A percentile compares a stretch with the other conserved stretches of the same genome.
phyloP scores from a whole-genome alignment of 1,140 invertebrate genomes.

The Aphaenogaster ashmeadi region DNA sequence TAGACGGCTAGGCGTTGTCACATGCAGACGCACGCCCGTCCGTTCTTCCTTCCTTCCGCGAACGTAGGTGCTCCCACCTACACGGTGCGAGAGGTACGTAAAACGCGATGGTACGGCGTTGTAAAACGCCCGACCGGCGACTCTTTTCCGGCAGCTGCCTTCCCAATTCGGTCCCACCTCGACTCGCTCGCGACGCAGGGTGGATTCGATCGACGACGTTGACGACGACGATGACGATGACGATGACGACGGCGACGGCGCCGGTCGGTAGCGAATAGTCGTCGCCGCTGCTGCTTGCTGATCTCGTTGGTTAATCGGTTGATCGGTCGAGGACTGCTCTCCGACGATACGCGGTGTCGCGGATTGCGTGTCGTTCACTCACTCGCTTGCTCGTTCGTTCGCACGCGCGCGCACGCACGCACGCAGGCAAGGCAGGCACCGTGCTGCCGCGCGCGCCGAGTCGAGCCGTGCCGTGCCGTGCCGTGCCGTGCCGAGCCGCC shows the following conservation, averaged over 20 bases:
- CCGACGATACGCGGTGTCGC: neutral
- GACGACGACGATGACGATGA: neutral
- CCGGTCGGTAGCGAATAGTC: neutral
- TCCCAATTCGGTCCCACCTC: neutral
- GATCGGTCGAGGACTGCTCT: slow-evolving; percentile 6
- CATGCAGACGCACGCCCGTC: slow-evolving; percentile 72
- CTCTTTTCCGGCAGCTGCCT: neutral
- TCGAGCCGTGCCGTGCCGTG: slow-evolving; percentile 54
- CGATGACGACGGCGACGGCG: slow-evolving; percentile 17
- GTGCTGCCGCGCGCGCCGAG: slow-evolving; percentile 50
- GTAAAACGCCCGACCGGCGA: slow-evolving; percentile 24
- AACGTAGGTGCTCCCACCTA: slow-evolving; percentile 71
- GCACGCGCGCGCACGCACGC: slow-evolving; percentile 36
- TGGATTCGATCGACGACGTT: slow-evolving; percentile 46
- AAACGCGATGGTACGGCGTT: neutral
- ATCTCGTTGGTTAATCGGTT: slow-evolving; percentile 34
- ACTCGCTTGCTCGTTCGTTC: neutral
- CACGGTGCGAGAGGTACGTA: slow-evolving; percentile 29
- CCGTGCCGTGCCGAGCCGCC: slow-evolving; percentile 40
- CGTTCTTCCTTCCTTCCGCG: slow-evolving; percentile 27
- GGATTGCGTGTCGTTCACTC: neutral
- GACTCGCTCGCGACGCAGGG: neutral
- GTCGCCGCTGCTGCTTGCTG: slow-evolving; percentile 26
- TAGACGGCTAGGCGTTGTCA: slow-evolving; percentile 76
- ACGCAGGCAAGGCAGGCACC: slow-evolving; percentile 24